Base-by-base conservation (phyloP, 2,888 invertebrate genomes). In the Metellina segmentata region DNA sequence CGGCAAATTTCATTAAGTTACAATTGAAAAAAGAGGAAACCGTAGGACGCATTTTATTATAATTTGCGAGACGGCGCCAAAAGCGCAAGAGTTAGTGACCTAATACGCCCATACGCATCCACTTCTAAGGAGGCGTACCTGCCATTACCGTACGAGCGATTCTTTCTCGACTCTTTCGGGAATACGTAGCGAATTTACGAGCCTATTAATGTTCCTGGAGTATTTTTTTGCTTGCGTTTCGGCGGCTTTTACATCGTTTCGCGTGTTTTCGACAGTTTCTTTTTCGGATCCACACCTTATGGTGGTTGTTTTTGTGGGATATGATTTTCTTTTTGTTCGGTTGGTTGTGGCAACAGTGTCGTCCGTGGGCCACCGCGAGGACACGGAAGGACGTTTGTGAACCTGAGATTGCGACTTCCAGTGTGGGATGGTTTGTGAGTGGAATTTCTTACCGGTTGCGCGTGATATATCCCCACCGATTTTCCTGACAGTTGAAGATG, bases 11-110 rank as follows among this genome's bases (percentile, higher is more conserved):
- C 48, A 19, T 78, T n/a, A 77, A 77, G 51, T 77, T 49, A 48
- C 49, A 53, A 53, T 78, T 19, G 52, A 20, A 79, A 78, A 78
- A 53, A 81, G 7, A 51, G 71, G 71, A 13, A 78, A 5, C 74
- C 78, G 85, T 86, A 86, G 85, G 85, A 78, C 70, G 85, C 70
- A 69, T 85, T 86, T 86, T 86, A 86, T 78, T 77, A 78, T 78
- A 61, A 77, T 48, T 49, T 70, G 8, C 85, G 75, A 75, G 85
- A 86, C 85, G 85, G 85, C 85, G 85, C 85, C 85, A 78, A 77
- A 61, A 53, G 52, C 16, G 61, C 7, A 70, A 86, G 74, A 78
- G 77, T 86, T 78, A 77, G 70, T 86, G 85, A 86, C 85, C 85
- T 49, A 86, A 75, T 78, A 86, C 85, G 85, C 85, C 85, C 74